Base-by-base conservation (phyloP, 2,888 invertebrate species). In the Agrotis puta region DNA sequence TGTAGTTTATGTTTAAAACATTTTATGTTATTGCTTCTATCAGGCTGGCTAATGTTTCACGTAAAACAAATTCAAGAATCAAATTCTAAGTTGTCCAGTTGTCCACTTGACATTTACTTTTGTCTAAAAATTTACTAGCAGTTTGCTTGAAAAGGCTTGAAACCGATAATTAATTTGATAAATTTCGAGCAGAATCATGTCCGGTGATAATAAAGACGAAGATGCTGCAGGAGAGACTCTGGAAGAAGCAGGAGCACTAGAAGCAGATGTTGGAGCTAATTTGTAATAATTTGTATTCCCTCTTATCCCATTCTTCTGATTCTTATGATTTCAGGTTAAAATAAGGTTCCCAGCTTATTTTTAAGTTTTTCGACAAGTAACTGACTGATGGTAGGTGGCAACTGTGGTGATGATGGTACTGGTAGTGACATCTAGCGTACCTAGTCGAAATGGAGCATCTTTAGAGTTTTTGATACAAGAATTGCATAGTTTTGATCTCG, bases 191-290 rank as follows among this genome's bases (percentile, higher is more conserved):
- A 9, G 6, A 33, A 76, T 20, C 64, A 87, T 86, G 87, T 80
- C 85, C 50, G 75, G 48, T 14, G 87, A 83, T 72, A 76, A 86
- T 14, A 79, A 86, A 0, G 43, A n/a, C 1, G 85, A 88, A 48
- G 89, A 89, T 3, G 70, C 64, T 14, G 81, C 79, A 16, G 88
- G 84, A 43, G 94, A 94, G 16, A 82, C 87, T 18, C 70, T 95
- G 70, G 94, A 94, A 84, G 95, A 95, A 66, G 94, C 95, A 3
- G 95, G 95, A 3, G 92, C 88, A 48, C 86, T 95, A 43, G 95
- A 95, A 81, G 95, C 95, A 2, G 95, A 95, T 88, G 94, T 95
- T 53, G 95, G 95, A 27, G 95, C 95, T 11, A 88, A 87, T 85
- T 95, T 95, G 95, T 95, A 81, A 91, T 90, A 13, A 33, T 64